Percentiles rank a stretch among this genome's conserved stretches.
These are phyloP conservation scores for Cirrhinus mrigala DNA, from an alignment of 2,797 vertebrate species.

Conservation along the genomic window DNA sequence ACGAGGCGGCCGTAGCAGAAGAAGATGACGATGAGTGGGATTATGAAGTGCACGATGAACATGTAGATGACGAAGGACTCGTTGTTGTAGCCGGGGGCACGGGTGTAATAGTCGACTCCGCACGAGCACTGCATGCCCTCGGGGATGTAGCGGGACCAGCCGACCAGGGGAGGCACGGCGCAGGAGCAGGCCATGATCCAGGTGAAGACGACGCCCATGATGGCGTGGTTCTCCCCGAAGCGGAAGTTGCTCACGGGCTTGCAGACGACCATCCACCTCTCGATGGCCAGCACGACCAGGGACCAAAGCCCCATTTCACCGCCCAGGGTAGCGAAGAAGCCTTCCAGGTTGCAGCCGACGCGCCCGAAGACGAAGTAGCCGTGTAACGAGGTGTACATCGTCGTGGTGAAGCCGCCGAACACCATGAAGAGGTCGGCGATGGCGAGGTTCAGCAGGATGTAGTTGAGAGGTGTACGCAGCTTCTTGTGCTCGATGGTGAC, in stretches of 20 bases:
- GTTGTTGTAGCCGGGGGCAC: constrained; percentile 90
- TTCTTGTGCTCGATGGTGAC: constrained; percentile 97
- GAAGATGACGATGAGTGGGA: constrained; percentile 82
- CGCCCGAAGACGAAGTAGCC: constrained; percentile 95
- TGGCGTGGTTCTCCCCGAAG: constrained; percentile 92
- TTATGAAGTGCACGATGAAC: constrained; percentile 86
- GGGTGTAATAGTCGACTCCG: constrained; percentile 96
- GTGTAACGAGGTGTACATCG: constrained; percentile 90
- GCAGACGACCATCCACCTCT: constrained; percentile 95
- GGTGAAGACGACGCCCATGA: constrained; percentile 87
- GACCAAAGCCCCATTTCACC: constrained; percentile 95
- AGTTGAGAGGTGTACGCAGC: constrained; percentile 95
- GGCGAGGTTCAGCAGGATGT: constrained; percentile 95
- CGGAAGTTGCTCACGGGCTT: constrained; percentile 98
- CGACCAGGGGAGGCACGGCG: constrained; percentile 84
- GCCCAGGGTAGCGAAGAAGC: constrained; percentile 93
- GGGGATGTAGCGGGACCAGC: constrained; percentile 96
- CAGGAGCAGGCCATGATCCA: constrained; percentile 90
- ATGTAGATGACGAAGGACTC: constrained; percentile 98
- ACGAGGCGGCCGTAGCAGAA: constrained; percentile 98
- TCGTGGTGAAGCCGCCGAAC: constrained; percentile 92
- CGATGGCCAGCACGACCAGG: constrained; percentile 92
- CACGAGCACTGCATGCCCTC: constrained; percentile 98
- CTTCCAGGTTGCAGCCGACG: constrained; percentile 90
- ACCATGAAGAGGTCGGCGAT: constrained; percentile 96